These are phyloP conservation scores for Phanerotoma sp. DNA, from an alignment of 2,888 invertebrate genomes.

Conservation along the genomic window DNA sequence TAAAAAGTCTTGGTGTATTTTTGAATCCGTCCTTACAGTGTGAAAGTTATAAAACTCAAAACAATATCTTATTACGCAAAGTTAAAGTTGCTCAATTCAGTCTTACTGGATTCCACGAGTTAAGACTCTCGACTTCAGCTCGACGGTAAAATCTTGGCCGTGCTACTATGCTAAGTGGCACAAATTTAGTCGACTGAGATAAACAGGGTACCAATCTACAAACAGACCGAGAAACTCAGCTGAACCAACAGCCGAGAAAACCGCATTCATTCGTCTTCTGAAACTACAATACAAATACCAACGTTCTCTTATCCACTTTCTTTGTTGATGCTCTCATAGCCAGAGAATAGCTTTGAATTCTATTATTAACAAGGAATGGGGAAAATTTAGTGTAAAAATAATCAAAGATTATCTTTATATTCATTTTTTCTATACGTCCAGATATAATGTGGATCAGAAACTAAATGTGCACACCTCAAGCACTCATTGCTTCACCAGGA, in stretches of 20 bases:
- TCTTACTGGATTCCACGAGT: not conserved
- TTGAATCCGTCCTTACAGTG: not conserved
- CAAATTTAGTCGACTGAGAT: slow-evolving; percentile 31
- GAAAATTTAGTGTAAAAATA: no score
- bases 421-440: no score
- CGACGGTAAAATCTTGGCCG: not conserved
- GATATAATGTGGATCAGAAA: no score
- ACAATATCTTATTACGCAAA: slow-evolving; percentile 5
- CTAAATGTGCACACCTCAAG: no score
- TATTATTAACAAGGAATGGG: no score
- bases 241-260: slow-evolving; percentile 29
- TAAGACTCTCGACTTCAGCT: not conserved
- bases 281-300: not conserved
- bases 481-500: no score
- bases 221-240: slow-evolving; percentile 33
- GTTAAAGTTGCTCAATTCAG: slow-evolving; percentile 4
- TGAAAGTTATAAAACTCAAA: slow-evolving; percentile 4
- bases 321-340: not conserved
- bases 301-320: not conserved
- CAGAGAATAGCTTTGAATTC: no score
- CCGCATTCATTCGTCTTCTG: slow-evolving; percentile 14
- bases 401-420: not conserved
- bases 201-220: slow-evolving; percentile 32
- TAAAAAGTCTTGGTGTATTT: no score
- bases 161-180: slow-evolving; percentile 27